Percentiles rank a stretch among this genome's conserved stretches.
These are phyloP conservation scores for Dicyrtomina minuta DNA, from an alignment of 2,888 invertebrate genomes.

Conservation along the genomic window DNA sequence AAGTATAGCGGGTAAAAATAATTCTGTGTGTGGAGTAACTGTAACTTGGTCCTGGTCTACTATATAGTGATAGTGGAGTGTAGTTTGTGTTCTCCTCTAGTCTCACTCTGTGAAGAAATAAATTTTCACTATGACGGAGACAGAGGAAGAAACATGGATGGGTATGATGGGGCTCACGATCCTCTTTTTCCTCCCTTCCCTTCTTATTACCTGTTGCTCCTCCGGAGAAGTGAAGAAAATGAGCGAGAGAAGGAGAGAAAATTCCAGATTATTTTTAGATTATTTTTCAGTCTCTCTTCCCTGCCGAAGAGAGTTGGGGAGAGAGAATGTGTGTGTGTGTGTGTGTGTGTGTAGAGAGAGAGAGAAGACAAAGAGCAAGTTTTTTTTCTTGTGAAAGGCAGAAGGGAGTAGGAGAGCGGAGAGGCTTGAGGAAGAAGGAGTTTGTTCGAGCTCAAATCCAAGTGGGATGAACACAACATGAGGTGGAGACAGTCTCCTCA, in stretches of 20 bases:
- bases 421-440: neutral
- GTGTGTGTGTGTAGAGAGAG: constrained; percentile 19
- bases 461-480: constrained; percentile 34
- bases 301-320: too few relatives aligned
- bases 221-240: neutral
- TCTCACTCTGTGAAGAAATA: constrained; percentile 23
- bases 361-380: constrained; percentile 29
- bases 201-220: constrained; percentile 37
- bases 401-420: constrained; percentile 11
- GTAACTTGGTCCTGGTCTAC: too few relatives aligned
- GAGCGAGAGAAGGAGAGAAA: too few relatives aligned
- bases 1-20: neutral
- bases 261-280: constrained; percentile 37
- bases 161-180: neutral
- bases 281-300: constrained; percentile 20
- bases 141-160: neutral
- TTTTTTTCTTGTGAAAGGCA: constrained; percentile 38
- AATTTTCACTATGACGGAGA: constrained; percentile 27
- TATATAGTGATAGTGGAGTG: too few relatives aligned
- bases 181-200: too few relatives aligned
- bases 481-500: constrained; percentile 33
- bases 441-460: constrained; percentile 12
- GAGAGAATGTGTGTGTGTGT: too few relatives aligned
- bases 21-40: too few relatives aligned
- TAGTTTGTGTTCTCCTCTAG: too few relatives aligned